Conservation (phyloP, 2,113 vertebrate genomes). For the Hippocampus zosterae region DNA sequence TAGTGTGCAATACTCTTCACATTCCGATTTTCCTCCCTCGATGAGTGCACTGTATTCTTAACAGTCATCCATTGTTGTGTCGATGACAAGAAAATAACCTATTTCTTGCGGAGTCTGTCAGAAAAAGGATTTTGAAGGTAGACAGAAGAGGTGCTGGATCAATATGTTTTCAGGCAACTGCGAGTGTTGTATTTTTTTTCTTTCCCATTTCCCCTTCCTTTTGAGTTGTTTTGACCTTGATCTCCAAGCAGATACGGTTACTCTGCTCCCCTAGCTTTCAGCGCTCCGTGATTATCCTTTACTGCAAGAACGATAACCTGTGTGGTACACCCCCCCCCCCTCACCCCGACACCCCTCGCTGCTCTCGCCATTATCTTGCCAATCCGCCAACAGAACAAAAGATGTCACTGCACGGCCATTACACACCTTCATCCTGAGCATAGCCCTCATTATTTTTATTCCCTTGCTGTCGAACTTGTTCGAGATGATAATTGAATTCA, state of each 20-base stretch:
- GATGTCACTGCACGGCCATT: conserved; percentile 55
- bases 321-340: conserved; percentile 28
- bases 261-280: conserved; percentile 51
- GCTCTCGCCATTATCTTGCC: conserved; percentile 68
- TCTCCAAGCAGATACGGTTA: conserved; percentile 66
- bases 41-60: conserved; percentile 56
- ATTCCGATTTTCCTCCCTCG: conserved; percentile 42
- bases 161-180: conserved; percentile 69
- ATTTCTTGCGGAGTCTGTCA: conserved; percentile 66
- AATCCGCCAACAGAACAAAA: conserved; percentile 67
- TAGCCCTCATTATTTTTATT: conserved; percentile 65
- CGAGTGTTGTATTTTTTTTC: conserved; percentile 58
- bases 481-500: conserved; percentile 62
- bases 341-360: conserved; percentile 35
- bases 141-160: conserved; percentile 60
- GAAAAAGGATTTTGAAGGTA: conserved; percentile 63
- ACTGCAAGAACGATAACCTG: conserved; percentile 71
- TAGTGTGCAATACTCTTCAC: conserved; percentile 35
- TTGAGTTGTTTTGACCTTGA: conserved; percentile 75
- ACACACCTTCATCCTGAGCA: conserved; percentile 54
- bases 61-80: conserved; percentile 63
- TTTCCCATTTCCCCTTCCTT: conserved; percentile 63
- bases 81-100: conserved; percentile 70
- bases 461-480: conserved; percentile 60
- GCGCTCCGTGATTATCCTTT: conserved; percentile 68